phyloP scores from a whole-genome alignment of 2,113 vertebrate species.

The Sceloporus undulatus region DNA sequence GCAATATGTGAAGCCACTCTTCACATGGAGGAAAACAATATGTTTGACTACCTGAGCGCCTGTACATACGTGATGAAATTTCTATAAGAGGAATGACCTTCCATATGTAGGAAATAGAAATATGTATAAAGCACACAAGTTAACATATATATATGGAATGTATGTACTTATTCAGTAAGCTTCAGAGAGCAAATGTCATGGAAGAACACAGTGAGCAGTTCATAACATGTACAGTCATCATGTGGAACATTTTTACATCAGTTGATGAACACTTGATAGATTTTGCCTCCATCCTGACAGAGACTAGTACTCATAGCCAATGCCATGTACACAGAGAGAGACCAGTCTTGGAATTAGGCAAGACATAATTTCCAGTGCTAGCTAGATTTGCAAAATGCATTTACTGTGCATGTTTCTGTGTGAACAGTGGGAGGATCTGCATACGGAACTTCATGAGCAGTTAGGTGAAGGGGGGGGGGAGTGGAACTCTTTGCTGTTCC shows the following conservation, averaged over 20 bases:
- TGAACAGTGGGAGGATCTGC: neutral
- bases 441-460: neutral
- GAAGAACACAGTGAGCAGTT: neutral
- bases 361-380: neutral
- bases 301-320: neutral
- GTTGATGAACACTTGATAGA: neutral
- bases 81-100: neutral
- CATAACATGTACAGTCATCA: neutral
- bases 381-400: conserved; percentile 1
- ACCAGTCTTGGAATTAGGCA: neutral
- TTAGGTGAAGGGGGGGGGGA: neutral
- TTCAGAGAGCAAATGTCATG: neutral
- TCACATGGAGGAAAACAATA: neutral
- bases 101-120: neutral
- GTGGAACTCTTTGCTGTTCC: neutral
- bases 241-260: neutral
- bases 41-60: conserved; percentile 41
- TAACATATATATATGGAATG: neutral
- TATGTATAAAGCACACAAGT: neutral
- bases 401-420: neutral
- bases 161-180: neutral
- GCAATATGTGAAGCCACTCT: conserved; percentile 54
- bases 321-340: neutral
- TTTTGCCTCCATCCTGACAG: neutral
- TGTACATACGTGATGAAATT: neutral